Evolutionary conservation across 2,888 invertebrate species (phyloP).

Genomic region (Chirona hameri): DNA sequence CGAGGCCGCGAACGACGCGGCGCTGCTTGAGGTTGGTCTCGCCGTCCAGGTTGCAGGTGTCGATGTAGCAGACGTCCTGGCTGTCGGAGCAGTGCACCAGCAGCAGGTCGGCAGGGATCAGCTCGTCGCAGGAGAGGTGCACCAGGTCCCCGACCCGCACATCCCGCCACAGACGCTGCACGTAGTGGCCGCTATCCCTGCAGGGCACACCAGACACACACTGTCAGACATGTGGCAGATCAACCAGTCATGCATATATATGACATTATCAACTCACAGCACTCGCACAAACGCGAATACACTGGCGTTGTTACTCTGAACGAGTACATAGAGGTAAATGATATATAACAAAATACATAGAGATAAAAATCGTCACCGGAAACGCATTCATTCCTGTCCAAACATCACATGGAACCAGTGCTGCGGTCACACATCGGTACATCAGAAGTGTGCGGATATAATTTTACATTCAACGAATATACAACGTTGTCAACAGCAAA

Average conservation of each 20-base stretch:
- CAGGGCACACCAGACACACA: not conserved
- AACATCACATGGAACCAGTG: too few relatives aligned
- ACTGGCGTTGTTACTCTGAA: too few relatives aligned
- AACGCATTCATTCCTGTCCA: too few relatives aligned
- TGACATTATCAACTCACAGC: too few relatives aligned
- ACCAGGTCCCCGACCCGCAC: constrained; percentile 90
- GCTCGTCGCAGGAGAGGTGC: constrained; percentile 92
- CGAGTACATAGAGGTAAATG: too few relatives aligned
- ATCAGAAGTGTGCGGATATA: not conserved
- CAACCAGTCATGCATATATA: too few relatives aligned
- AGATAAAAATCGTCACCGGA: too few relatives aligned
- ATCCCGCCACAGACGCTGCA: constrained; percentile 83
- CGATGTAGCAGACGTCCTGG: constrained; percentile 85
- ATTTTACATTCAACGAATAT: too few relatives aligned
- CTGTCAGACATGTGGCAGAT: not conserved
- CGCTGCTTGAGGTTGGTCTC: constrained; percentile 94
- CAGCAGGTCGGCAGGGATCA: constrained; percentile 92
- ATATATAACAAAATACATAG: too few relatives aligned
- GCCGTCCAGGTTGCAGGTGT: constrained; percentile 94
- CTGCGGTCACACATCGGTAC: not conserved
- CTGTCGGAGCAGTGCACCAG: constrained; percentile 82
- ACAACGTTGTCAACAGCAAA: too few relatives aligned
- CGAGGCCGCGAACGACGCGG: constrained; percentile 73
- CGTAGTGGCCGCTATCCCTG: constrained; percentile 77
- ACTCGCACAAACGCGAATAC: too few relatives aligned